These are phyloP conservation scores for Pectinophora gossypiella DNA, from an alignment of 1,140 invertebrate species.

Conservation along the genomic window DNA sequence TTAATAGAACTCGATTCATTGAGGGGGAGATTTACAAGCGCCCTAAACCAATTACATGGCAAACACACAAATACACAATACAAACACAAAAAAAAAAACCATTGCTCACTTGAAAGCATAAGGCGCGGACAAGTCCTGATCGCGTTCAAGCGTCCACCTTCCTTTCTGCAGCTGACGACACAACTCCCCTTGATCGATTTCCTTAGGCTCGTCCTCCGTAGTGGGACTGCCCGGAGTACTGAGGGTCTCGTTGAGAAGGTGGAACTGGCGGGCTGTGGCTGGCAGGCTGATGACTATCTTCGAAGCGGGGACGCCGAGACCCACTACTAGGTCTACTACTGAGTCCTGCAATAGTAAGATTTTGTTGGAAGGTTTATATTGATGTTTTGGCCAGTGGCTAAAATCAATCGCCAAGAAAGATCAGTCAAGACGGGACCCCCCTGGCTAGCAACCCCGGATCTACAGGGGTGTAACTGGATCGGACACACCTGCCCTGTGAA, in stretches of 20 bases:
- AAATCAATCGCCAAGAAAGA: no score
- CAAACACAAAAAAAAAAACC: no score
- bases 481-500: no score
- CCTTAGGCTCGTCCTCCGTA: conserved; percentile 71
- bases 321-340: conserved; percentile 83
- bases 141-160: conserved; percentile 85
- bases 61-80: no score
- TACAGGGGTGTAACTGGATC: no score
- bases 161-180: conserved; percentile 78
- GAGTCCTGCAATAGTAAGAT: conserved; percentile 78
- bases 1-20: no score
- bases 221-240: conserved; percentile 82
- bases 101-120: conserved; percentile 77
- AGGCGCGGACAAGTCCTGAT: conserved; percentile 86
- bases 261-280: conserved; percentile 80
- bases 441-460: no score
- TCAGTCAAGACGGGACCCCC: no score
- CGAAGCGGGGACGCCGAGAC: conserved; percentile 81
- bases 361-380: no score
- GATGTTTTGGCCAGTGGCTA: no score
- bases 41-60: no score
- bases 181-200: conserved; percentile 79
- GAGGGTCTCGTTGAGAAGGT: conserved; percentile 77
- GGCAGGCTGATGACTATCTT: conserved; percentile 84
- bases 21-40: no score